phyloP scores from a whole-genome alignment of 2,113 vertebrate species.

The Brachyhypopomus gauderio region DNA sequence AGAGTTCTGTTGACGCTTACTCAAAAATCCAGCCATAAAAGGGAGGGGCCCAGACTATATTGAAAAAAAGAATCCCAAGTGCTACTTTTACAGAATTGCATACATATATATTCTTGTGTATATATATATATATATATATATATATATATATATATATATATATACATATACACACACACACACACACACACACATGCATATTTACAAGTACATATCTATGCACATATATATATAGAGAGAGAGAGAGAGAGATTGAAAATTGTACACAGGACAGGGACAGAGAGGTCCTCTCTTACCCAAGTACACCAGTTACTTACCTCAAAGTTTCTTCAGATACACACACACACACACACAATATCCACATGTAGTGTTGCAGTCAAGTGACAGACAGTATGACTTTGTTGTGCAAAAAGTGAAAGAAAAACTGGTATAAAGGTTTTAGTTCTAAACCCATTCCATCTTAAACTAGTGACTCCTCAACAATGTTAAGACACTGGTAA shows the following conservation, averaged over 20 bases:
- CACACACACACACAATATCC: conserved; percentile 55
- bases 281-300: too few species aligned
- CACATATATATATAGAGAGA: conserved; percentile 40
- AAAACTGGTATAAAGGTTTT: conserved; percentile 1
- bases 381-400: conserved; percentile 15
- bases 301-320: too few species aligned
- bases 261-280: too few species aligned
- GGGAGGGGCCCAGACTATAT: not conserved
- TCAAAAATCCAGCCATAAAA: not conserved
- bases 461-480: not conserved
- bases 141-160: conserved; percentile 39
- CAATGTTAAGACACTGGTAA: conserved; percentile 8
- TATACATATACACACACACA: not conserved
- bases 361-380: conserved; percentile 36
- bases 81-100: conserved; percentile 55
- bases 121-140: conserved; percentile 28
- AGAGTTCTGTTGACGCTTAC: not conserved
- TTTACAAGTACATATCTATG: conserved; percentile 36
- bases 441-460: not conserved
- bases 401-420: conserved; percentile 38
- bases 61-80: conserved; percentile 7
- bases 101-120: conserved; percentile 53
- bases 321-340: not conserved
- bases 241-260: too few species aligned
- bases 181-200: conserved; percentile 62